These are phyloP conservation scores for Opisthograptis luteolata DNA, from an alignment of 2,888 invertebrate genomes.

Conservation along the genomic window DNA sequence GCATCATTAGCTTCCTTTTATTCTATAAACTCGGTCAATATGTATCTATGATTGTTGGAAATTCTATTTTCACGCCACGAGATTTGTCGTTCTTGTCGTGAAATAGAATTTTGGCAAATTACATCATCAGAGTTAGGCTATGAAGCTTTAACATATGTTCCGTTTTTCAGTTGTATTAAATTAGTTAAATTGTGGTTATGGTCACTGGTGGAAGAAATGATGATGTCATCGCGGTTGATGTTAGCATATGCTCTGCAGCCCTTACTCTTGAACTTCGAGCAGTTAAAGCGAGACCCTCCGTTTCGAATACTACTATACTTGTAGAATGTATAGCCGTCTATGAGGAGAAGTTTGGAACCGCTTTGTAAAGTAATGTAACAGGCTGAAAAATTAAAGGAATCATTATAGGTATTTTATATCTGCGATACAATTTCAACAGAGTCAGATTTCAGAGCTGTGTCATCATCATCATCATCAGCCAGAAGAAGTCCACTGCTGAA, in stretches of 20 bases:
- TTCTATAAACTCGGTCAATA: no score
- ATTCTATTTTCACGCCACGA: no score
- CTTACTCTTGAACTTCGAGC: constrained; percentile 39
- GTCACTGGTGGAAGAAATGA: constrained; percentile 13
- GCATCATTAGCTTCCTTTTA: no score
- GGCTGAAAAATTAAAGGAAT: constrained; percentile 37
- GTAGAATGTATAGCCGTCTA: constrained; percentile 42
- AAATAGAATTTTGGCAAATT: no score
- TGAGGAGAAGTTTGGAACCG: constrained; percentile 36
- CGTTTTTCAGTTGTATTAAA: constrained; percentile 27
- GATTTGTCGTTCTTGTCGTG: no score
- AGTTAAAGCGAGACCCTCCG: constrained; percentile 45
- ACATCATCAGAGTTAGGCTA: background rate
- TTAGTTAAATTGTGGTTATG: constrained; percentile 39
- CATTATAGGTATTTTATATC: no score
- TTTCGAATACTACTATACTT: constrained; percentile 26
- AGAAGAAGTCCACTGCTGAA: no score
- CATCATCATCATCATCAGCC: background rate
- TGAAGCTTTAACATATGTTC: constrained; percentile 26
- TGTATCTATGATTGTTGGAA: no score
- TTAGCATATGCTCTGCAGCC: constrained; percentile 42
- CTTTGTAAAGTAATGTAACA: constrained; percentile 22
- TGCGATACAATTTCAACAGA: no score
- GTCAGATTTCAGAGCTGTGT: no score
- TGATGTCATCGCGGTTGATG: constrained; percentile 28